phyloP scores from a whole-genome alignment of 37 sponge, comb jelly and placozoan species.

The Halichondria panicea region DNA sequence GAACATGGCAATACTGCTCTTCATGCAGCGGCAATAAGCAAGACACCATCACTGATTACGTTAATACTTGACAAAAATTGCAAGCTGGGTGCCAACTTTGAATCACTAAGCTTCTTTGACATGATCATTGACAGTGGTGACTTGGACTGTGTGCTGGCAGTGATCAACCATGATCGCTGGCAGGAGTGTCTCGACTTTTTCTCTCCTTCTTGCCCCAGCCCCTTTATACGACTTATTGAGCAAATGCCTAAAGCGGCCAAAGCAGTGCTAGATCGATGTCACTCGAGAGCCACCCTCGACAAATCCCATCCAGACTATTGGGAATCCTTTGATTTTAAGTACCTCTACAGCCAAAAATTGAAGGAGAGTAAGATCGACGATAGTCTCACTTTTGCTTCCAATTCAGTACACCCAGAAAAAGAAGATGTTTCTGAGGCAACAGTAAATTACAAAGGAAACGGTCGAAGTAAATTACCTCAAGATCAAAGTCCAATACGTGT shows the following conservation, averaged over 20 bases:
- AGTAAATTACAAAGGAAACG: constrained; percentile 24
- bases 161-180: constrained; percentile 61
- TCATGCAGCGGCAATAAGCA: constrained; percentile 65
- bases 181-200: constrained; percentile 67
- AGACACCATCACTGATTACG: constrained; percentile 49
- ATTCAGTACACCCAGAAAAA: background rate
- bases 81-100: constrained; percentile 54
- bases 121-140: constrained; percentile 52
- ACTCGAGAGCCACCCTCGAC: constrained; percentile 13
- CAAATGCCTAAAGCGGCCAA: constrained; percentile 79
- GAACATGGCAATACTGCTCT: constrained; percentile 73
- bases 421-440: background rate
- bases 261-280: constrained; percentile 69
- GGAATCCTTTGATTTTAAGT: constrained; percentile 81
- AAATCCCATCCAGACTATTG: constrained; percentile 51
- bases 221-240: constrained; percentile 66
- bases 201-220: constrained; percentile 53
- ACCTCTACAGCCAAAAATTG: too few species aligned
- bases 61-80: constrained; percentile 54
- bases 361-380: too few species aligned
- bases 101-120: constrained; percentile 74
- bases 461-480: background rate
- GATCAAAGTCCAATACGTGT: background rate
- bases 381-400: too few species aligned
- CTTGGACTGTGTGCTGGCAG: constrained; percentile 42